These are phyloP conservation scores for Eristalinus sepulchralis DNA, from an alignment of 2,888 invertebrate genomes.

Conservation along the genomic window DNA sequence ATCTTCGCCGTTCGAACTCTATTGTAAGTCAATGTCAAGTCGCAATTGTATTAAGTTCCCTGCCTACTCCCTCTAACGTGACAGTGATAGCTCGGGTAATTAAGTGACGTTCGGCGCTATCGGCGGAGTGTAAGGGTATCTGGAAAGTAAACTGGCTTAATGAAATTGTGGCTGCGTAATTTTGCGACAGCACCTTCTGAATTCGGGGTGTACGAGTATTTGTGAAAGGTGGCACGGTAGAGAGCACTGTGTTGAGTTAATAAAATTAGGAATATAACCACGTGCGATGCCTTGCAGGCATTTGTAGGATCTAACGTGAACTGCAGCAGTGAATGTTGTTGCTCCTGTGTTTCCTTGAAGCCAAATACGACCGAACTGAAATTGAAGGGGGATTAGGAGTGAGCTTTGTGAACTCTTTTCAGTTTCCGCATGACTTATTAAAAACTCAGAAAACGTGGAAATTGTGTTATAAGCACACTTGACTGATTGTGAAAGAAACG, in stretches of 20 bases:
- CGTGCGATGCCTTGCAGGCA: background rate
- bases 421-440: too few relatives aligned
- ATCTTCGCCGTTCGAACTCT: background rate
- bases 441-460: too few relatives aligned
- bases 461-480: too few relatives aligned
- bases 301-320: background rate
- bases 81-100: slow-evolving; percentile 4
- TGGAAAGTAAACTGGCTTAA: slow-evolving; percentile 7
- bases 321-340: background rate
- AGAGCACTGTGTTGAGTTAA: background rate
- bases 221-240: background rate
- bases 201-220: background rate
- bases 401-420: too few relatives aligned
- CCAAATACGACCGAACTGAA: too few relatives aligned
- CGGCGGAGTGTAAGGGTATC: background rate
- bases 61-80: background rate
- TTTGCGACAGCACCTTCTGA: background rate
- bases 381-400: too few relatives aligned
- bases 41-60: slow-evolving; percentile 6
- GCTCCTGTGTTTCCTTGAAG: background rate
- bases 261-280: background rate
- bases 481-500: too few relatives aligned
- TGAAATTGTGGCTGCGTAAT: slow-evolving; percentile 10
- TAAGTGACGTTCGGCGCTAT: background rate
- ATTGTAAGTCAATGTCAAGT: slow-evolving; percentile 11